A percentile compares a stretch with the other conserved stretches of the same genome.
phyloP scores from a whole-genome alignment of 1,140 invertebrate species.

The Melitaea cinxia region DNA sequence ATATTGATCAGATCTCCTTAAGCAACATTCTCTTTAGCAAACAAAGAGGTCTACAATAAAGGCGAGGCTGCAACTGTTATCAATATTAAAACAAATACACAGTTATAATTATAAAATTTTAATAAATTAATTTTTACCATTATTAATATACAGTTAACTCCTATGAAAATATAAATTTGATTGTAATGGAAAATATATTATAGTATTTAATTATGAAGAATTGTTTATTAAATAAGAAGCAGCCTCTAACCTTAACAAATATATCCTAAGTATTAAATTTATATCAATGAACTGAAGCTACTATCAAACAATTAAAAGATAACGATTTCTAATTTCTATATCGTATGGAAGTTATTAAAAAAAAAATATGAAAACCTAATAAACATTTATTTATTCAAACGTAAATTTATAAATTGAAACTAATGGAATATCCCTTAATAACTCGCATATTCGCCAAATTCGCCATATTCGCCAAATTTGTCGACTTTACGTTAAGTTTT shows the following conservation, averaged over 20 bases:
- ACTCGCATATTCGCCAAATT: too few species aligned
- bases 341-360: too few species aligned
- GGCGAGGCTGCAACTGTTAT: constrained; percentile 10
- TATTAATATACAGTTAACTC: background rate
- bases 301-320: background rate
- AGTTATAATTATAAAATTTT: constrained; percentile 6
- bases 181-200: background rate
- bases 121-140: constrained; percentile 11
- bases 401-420: too few species aligned
- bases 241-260: background rate
- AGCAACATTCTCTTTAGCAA: constrained; percentile 19
- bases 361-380: too few species aligned
- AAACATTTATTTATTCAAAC: too few species aligned
- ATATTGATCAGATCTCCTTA: constrained; percentile 56
- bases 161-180: background rate
- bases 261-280: background rate
- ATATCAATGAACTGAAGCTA: too few species aligned
- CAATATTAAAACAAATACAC: background rate
- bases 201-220: background rate
- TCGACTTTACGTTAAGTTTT: too few species aligned
- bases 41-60: constrained; percentile 6
- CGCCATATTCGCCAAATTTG: too few species aligned
- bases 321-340: too few species aligned
- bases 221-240: background rate
- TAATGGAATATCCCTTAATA: too few species aligned